Base-by-base conservation (phyloP, 2,797 vertebrate species). In the Anas bernieri region DNA sequence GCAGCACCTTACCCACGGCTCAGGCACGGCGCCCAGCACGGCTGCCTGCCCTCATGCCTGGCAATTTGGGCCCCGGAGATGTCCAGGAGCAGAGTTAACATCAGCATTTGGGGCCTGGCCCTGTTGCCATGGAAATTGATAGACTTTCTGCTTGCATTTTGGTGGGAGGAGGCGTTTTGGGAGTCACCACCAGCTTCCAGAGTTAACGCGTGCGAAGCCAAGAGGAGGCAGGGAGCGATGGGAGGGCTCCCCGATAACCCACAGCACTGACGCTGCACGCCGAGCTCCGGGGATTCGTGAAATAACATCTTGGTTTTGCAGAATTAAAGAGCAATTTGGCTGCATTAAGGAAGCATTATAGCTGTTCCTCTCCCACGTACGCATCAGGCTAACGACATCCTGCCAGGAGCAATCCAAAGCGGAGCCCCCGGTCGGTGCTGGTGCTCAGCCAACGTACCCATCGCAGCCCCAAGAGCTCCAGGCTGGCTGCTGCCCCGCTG, bases 311-410 rank as follows among this genome's bases (percentile, higher is more conserved):
- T 58, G 79, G 93, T 25, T 96, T 89, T 88, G 86, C 92, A 94
- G 93, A 83, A 94, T 87, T 91, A 89, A 96, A 96, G 94, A 96
- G 96, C 94, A 94, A 96, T 94, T 97, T 95, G 92, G 84, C 92
- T 96, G 93, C 93, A 62, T 92, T 75, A 87, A 78, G 88, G 54
- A 69, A 91, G 73, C 84, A 46, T 75, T 68, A 52, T 8, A 83
- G 82, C 91, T 78, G 89, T 82, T 95, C 76, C 79, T 93, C 94
- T 95, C 86, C 95, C 94, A 92, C 91, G 30, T 35, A 55, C 56
- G 1, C 61, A 43, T 74, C 96, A 85, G 96, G 78, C 37, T 83
- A 94, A 91, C 1, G 58, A 87, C 72, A 66, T 89, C 91, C 90
- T 93, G 95, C 80, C 95, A 77, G 37, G 83, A 89, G 61, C 68